phyloP scores from a whole-genome alignment of 2,113 vertebrate species.

The Dromiciops gliroides region DNA sequence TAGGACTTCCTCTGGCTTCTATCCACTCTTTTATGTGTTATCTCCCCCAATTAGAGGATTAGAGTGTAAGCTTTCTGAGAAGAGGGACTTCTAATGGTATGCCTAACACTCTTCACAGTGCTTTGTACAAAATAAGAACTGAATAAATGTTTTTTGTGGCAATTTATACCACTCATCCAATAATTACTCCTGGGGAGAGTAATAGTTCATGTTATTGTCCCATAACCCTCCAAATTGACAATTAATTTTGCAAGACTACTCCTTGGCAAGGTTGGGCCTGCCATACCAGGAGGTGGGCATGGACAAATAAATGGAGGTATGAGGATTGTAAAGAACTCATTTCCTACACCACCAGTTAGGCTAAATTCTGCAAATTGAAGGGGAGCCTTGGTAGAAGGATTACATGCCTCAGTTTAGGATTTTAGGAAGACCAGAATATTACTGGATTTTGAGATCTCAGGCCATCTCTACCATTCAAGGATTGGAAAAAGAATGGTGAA shows the following conservation, averaged over 20 bases:
- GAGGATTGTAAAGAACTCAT: neutral
- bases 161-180: neutral
- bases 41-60: neutral
- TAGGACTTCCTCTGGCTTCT: neutral
- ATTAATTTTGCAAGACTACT: neutral
- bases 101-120: neutral
- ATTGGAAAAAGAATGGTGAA: neutral
- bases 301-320: neutral
- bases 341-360: neutral
- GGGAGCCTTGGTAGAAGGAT: neutral
- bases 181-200: neutral
- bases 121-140: neutral
- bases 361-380: neutral
- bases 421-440: neutral
- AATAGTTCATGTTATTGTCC: neutral
- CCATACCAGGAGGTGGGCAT: neutral
- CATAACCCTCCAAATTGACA: neutral
- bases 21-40: accelerated
- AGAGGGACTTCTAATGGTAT: neutral
- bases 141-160: neutral
- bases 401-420: neutral
- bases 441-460: neutral
- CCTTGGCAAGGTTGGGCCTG: neutral
- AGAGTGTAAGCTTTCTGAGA: neutral
- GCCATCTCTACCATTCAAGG: neutral